phyloP scores from a whole-genome alignment of 2,797 vertebrate species.

The Crocidura indochinensis region DNA sequence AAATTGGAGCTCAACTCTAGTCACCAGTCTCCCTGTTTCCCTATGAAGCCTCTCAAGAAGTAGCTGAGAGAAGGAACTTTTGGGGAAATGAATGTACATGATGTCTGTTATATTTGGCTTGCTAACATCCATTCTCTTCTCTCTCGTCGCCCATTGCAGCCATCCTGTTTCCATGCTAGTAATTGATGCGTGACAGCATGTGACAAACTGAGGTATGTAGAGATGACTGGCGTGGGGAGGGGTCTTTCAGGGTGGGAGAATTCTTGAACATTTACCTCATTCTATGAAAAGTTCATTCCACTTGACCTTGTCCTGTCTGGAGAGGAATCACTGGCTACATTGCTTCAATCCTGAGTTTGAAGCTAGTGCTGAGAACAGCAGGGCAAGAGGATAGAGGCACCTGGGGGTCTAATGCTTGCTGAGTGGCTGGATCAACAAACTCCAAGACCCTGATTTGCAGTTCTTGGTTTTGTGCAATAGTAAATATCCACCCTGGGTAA shows the following conservation, averaged over 20 bases:
- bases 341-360: neutral
- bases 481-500: neutral
- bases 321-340: neutral
- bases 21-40: neutral
- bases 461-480: neutral
- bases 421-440: neutral
- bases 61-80: neutral
- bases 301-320: neutral
- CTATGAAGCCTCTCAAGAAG: neutral
- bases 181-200: neutral
- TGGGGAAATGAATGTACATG: neutral
- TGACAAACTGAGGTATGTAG: rapidly evolving
- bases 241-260: neutral
- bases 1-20: neutral
- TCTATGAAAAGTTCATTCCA: neutral
- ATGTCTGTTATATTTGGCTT: neutral
- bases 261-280: conserved; percentile 14
- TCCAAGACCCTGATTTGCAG: neutral
- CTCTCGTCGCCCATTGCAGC: neutral
- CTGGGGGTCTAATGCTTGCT: neutral
- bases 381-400: neutral
- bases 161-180: neutral
- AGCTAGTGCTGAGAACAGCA: neutral
- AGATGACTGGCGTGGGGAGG: neutral
- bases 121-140: neutral